phyloP scores from a whole-genome alignment of 2,113 vertebrate species.

The Hypocryptadius cinnamomeus region DNA sequence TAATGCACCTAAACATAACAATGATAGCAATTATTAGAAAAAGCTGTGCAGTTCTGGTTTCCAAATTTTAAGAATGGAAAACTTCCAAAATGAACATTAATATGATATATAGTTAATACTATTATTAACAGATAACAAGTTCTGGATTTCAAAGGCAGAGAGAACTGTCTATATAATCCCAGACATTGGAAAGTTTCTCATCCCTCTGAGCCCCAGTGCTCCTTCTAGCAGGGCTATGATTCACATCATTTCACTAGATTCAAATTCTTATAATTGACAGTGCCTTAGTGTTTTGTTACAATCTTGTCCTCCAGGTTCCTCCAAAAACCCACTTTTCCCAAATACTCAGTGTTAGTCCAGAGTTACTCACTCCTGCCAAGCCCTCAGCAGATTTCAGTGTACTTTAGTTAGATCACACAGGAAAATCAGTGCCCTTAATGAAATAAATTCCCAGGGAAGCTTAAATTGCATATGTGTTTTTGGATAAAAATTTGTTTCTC shows the following conservation, averaged over 20 bases:
- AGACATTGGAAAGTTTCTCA: not conserved
- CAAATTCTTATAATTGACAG: not conserved
- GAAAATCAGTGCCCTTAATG: not conserved
- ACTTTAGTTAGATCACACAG: not conserved
- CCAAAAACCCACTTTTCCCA: not conserved
- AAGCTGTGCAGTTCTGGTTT: not conserved
- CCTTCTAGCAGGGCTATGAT: not conserved
- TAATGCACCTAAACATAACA: not conserved
- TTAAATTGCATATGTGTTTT: not conserved
- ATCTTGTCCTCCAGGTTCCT: not conserved
- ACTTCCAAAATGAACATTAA: not conserved
- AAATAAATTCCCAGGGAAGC: not conserved
- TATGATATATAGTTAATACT: not conserved
- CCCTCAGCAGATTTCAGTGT: not conserved
- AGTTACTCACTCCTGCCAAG: not conserved
- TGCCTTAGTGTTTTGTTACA: not conserved
- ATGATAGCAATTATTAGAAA: not conserved
- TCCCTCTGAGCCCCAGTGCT: not conserved
- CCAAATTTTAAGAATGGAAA: not conserved
- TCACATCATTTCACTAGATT: not conserved
- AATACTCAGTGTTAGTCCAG: not conserved
- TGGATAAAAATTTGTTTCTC: not conserved
- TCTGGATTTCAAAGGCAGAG: not conserved
- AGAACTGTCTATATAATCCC: not conserved
- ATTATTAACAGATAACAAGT: not conserved